Conservation (phyloP, 2,888 invertebrate species). For the Lagria hirta region DNA sequence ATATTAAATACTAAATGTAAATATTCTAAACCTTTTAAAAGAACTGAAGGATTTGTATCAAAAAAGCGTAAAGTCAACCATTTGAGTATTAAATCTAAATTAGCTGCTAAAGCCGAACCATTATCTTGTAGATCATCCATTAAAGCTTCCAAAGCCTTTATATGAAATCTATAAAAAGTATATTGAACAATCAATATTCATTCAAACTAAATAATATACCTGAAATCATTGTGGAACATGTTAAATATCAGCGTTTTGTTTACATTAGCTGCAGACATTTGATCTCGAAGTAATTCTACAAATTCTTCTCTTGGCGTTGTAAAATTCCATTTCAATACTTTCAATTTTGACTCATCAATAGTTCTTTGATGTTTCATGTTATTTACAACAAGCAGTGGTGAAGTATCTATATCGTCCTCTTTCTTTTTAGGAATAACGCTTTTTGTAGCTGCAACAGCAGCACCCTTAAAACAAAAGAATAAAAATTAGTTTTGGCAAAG, state of each 20-base stretch:
- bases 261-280: conserved; percentile 85
- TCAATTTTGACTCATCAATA: conserved; percentile 91
- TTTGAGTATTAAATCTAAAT: conserved; percentile 92
- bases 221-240: conserved; percentile 94
- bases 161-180: conserved; percentile 70
- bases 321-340: conserved; percentile 95
- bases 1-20: conserved; percentile 79
- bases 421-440: conserved; percentile 75
- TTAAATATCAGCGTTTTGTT: conserved; percentile 84
- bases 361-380: conserved; percentile 90
- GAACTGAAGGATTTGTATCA: conserved; percentile 97
- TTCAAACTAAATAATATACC: conserved; percentile 53
- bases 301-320: conserved; percentile 91
- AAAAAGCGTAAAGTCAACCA: conserved; percentile 97
- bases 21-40: conserved; percentile 94
- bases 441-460: conserved; percentile 49
- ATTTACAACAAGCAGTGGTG: conserved; percentile 77
- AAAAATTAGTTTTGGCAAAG: too few relatives aligned
- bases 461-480: conserved; percentile 45
- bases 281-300: conserved; percentile 85
- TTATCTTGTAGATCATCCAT: conserved; percentile 81
- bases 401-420: conserved; percentile 80
- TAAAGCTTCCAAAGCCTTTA: conserved; percentile 91
- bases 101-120: conserved; percentile 77
- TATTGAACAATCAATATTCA: too few relatives aligned